A percentile compares a stretch with the other conserved stretches of the same genome.
These are phyloP conservation scores for Peucedramus taeniatus DNA, from an alignment of 2,113 vertebrate species.

Conservation along the genomic window DNA sequence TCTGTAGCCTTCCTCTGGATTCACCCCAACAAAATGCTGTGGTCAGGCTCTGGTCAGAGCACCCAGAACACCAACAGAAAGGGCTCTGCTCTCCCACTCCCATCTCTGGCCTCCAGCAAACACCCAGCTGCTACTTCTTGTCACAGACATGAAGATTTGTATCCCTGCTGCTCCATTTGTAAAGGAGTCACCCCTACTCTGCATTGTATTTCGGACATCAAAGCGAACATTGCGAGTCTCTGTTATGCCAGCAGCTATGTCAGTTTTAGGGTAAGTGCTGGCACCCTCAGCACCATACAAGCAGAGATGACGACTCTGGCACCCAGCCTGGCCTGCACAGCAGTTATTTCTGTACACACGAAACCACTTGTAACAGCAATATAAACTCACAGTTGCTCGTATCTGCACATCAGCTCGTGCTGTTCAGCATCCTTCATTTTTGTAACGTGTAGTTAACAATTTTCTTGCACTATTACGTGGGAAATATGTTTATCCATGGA, in stretches of 20 bases:
- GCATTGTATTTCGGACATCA: not conserved
- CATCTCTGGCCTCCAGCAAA: not conserved
- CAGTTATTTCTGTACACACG: not conserved
- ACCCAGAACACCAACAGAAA: not conserved
- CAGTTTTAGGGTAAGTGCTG: not conserved
- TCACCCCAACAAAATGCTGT: accelerated
- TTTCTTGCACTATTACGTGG: not conserved
- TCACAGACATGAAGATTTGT: not conserved
- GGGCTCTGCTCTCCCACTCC: not conserved
- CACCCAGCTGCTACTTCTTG: not conserved
- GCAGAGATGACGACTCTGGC: slow-evolving; percentile 12
- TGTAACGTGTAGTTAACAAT: not conserved
- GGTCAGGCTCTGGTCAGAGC: not conserved
- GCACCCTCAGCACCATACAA: not conserved
- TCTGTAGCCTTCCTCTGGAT: not conserved
- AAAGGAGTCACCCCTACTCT: not conserved
- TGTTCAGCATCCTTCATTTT: not conserved
- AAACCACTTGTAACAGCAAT: slow-evolving; percentile 15
- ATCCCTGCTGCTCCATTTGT: not conserved
- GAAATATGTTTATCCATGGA: not conserved
- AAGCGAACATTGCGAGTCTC: not conserved
- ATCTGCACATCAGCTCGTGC: not conserved
- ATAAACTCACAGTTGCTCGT: not conserved
- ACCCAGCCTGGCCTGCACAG: slow-evolving; percentile 11
- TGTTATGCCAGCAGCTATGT: not conserved